A percentile compares a stretch with the other conserved stretches of the same genome.
Conservation (phyloP, 1,140 invertebrate species). For the Drosophila orena region DNA sequence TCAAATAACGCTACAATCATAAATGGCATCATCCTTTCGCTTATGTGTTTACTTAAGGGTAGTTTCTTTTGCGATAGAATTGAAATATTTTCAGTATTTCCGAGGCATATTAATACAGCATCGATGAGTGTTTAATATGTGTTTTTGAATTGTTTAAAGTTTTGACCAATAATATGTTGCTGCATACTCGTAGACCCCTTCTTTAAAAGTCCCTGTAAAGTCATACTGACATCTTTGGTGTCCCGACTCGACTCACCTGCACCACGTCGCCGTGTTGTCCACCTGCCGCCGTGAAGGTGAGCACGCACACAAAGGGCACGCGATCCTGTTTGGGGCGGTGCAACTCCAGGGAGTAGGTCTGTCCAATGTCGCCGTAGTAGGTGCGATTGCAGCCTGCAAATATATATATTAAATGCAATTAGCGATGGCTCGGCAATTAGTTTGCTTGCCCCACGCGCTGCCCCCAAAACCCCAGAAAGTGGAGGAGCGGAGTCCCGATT, state of each 20-base stretch:
- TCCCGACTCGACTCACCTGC: conserved; percentile 87
- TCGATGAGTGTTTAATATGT: no score
- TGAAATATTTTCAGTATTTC: no score
- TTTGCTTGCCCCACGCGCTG: conserved; percentile 41
- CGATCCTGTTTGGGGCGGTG: conserved; percentile 92
- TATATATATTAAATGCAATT: conserved; percentile 68
- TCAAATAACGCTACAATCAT: background rate
- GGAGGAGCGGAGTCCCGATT: background rate
- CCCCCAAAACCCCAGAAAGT: background rate
- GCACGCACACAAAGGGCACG: conserved; percentile 93
- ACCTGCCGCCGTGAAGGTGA: conserved; percentile 94
- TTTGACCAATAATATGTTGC: no score
- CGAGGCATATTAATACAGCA: no score
- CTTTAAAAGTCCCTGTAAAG: no score
- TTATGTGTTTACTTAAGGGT: no score
- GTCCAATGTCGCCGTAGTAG: conserved; percentile 93
- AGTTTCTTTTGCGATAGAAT: no score
- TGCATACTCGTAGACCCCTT: no score
- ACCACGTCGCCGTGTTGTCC: conserved; percentile 93
- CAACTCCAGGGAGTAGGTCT: conserved; percentile 92
- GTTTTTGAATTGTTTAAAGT: no score
- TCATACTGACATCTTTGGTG: background rate
- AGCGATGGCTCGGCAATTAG: conserved; percentile 65
- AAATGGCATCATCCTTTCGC: no score
- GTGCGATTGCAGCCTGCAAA: conserved; percentile 93